These are phyloP conservation scores for Aplochiton taeniatus DNA, from an alignment of 2,797 vertebrate genomes.

Conservation along the genomic window DNA sequence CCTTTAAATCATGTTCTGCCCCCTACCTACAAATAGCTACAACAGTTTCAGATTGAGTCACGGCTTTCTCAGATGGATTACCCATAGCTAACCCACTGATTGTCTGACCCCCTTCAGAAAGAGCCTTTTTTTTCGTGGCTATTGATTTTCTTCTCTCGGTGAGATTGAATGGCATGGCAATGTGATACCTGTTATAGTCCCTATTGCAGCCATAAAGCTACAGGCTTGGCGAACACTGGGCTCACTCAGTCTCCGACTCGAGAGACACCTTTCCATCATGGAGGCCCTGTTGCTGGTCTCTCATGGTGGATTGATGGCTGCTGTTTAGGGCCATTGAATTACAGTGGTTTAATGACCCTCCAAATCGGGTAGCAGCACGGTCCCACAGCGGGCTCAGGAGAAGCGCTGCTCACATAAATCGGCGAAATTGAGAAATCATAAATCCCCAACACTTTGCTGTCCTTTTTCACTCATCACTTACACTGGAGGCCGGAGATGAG, in stretches of 20 bases:
- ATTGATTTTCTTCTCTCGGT: conserved; percentile 41
- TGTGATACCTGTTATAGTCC: conserved; percentile 33
- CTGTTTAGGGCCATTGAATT: conserved; percentile 61
- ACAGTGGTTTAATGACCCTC: conserved; percentile 31
- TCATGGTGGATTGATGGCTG: conserved; percentile 54
- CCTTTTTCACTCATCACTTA: not conserved
- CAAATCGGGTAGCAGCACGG: not conserved
- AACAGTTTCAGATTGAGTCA: conserved; percentile 2
- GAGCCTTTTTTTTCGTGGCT: conserved; percentile 24
- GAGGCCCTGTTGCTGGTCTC: conserved; percentile 46
- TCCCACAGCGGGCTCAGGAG: not conserved
- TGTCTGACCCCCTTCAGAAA: conserved; percentile 22
- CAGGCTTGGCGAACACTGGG: conserved; percentile 30
- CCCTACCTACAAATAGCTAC: not conserved
- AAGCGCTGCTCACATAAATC: conserved; percentile 13
- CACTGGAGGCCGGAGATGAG: not conserved
- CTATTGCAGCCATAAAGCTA: conserved; percentile 13
- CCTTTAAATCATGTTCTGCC: not conserved
- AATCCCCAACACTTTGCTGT: conserved; percentile 26
- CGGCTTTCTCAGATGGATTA: not conserved
- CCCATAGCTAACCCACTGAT: conserved; percentile 7
- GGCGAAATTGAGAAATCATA: conserved; percentile 21
- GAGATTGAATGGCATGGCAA: conserved; percentile 48
- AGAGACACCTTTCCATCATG: conserved; percentile 46
- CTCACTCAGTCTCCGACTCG: conserved; percentile 20